Base-by-base conservation (phyloP, 2,888 invertebrate genomes). In the Troides helena region DNA sequence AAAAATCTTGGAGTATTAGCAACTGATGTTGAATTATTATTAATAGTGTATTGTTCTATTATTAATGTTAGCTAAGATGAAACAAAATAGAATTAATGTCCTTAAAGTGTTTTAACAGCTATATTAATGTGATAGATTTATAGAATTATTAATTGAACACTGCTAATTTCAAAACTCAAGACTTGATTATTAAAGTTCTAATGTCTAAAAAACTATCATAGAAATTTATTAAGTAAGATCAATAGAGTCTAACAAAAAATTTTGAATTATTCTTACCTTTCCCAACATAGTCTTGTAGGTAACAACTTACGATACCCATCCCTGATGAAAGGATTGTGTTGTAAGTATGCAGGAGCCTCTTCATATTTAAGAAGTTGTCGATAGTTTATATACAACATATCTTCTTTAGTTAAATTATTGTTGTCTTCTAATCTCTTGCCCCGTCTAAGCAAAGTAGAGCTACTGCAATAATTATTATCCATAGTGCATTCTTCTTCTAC, bases 291-390 rank as follows among this genome's bases (percentile, higher is more conserved):
- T 84, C 94, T 95, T n/a, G 96, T 96, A 8, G 96, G 95, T 67
- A 98, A 93, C 75, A 96, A 94, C 78, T 96, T 96, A 80, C 98
- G 94, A 85, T 98, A 98, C 17, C 98, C 98, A 75, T 95, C 94
- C 72, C 95, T 93, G 75, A 98, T 98, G 82, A 93, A 98, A 5
- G 96, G 96, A 89, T 98, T 98, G 80, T 97, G 97, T 85, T 96
- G 95, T 70, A 98, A 93, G 87, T 97, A 97, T 70, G 94, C 94
- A 6, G 98, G 98, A 63, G 98, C 97, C 80, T 97, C 82, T 73
- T 93, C 93, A 81, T 87, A 93, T 71, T 90, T 90, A 18, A 93
- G 78, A 56, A 93, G 81, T 74, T 92, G 85, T 68, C 92, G 80
- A 71, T 90, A 90, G 73, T 92, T 92, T n/a, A 92, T 82, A 72